A percentile compares a stretch with the other conserved stretches of the same genome.
Conservation (phyloP, 2,797 vertebrate genomes). For the Paramormyrops hopkinsi region DNA sequence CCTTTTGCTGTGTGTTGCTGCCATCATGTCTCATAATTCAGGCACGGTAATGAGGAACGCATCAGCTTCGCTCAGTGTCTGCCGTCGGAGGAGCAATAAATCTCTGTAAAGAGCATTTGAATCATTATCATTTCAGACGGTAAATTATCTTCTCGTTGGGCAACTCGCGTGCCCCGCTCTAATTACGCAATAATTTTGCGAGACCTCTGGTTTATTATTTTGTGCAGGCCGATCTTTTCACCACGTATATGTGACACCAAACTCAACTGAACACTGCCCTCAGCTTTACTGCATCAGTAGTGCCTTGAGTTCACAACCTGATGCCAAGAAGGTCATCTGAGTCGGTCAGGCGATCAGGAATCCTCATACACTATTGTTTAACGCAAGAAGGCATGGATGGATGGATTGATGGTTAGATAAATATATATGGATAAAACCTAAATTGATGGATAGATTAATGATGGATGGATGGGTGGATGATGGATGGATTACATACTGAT, state of each 20-base stretch:
- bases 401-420: background rate
- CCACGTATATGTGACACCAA: background rate
- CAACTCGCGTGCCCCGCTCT: background rate
- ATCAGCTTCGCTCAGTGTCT: conserved; percentile 18
- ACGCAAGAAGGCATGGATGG: background rate
- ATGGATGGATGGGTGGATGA: background rate
- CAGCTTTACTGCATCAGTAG: background rate
- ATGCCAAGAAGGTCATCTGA: background rate
- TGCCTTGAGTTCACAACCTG: background rate
- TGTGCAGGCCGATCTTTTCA: background rate
- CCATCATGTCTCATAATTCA: background rate
- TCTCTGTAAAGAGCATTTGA: conserved; percentile 25
- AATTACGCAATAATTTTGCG: background rate
- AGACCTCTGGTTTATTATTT: background rate
- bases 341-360: background rate
- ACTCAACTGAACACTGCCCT: background rate
- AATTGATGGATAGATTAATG: background rate
- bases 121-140: conserved; percentile 30
- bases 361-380: background rate
- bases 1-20: background rate
- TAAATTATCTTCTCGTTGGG: conserved; percentile 31
- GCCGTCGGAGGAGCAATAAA: conserved; percentile 20
- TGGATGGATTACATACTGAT: background rate
- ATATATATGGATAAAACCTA: background rate
- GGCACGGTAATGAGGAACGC: conserved; percentile 19